Evolutionary conservation across 2,888 invertebrate genomes (phyloP).

Genomic region (Anodontia alba): DNA sequence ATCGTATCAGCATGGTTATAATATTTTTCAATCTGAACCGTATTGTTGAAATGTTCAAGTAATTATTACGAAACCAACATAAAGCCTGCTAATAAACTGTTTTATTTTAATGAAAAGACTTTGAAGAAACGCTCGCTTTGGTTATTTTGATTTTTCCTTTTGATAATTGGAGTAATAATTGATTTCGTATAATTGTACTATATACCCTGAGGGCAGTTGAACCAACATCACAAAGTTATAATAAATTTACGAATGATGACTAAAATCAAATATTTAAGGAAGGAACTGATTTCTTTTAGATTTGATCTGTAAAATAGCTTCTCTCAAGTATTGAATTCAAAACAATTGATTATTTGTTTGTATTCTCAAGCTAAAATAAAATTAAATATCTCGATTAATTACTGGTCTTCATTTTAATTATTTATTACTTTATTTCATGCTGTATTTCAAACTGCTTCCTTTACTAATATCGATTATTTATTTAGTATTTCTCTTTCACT

Average conservation of each 20-base stretch:
- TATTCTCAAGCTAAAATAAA: too few species aligned
- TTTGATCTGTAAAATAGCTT: neutral
- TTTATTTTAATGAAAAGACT: slow-evolving; percentile 4
- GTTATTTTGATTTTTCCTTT: slow-evolving; percentile 13
- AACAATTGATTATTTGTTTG: neutral
- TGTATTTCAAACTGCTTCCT: too few species aligned
- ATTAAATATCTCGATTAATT: too few species aligned
- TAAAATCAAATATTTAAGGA: neutral
- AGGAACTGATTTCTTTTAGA: neutral
- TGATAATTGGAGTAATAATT: slow-evolving; percentile 11
- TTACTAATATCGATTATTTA: too few species aligned
- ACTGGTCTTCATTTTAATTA: too few species aligned
- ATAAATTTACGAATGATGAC: neutral
- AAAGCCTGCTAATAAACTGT: neutral
- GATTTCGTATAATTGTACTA: slow-evolving; percentile 9
- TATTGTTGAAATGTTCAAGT: neutral
- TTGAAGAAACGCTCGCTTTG: slow-evolving; percentile 13
- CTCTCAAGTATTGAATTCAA: neutral
- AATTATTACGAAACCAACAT: slow-evolving; percentile 16
- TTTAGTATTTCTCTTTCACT: too few species aligned
- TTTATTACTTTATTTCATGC: too few species aligned
- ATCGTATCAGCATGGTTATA: neutral
- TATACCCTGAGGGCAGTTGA: neutral
- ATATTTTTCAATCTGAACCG: neutral
- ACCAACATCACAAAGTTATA: neutral